Base-by-base conservation (phyloP, 2,797 vertebrate genomes). In the Thamnophis elegans region DNA sequence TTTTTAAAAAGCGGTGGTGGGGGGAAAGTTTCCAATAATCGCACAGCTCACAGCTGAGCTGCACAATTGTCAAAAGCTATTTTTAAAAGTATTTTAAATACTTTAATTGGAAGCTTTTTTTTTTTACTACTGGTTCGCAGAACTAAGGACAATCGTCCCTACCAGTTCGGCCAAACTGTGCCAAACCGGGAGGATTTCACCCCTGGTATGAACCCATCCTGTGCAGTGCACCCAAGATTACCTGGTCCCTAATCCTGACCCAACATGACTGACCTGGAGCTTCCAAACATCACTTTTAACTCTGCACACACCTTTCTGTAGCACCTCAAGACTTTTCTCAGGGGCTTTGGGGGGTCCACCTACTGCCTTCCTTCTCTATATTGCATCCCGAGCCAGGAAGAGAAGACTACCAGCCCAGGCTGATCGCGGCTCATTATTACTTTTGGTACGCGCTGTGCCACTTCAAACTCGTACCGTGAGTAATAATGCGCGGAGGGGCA, bases 361-460 rank as follows among this genome's bases (percentile, higher is more conserved):
- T 28, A 3, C 53, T 5, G n/a, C 18, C 20, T 32, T 9, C 54
- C 12, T 87, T 58, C 14, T 36, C 11, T 42, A 36, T 10, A 1
- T 89, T 3, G 26, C 8, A 10, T 26, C 36, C n/a, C 0, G 1
- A 42, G 2, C 26, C 26, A 5, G 14, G 60, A 53, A 53, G 65
- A 62, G 20, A 2, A 78, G 16, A 11, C 3, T 2, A 4, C 18
- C 36, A 18, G 8, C 62, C 12, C 7, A n/a, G 4, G 97, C 98
- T 98, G 98, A 98, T 96, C 96, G 98, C 97, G 95, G 98, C 97
- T 82, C 99, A 99, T 99, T 99, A 99, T 99, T 99, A 99, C 99
- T 99, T 99, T 99, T 99, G 99, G 99, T 99, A 99, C 99, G 99
- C 99, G 99, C 99, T 99, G 99, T 99, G 99, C 99, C 99, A 98